These are phyloP conservation scores for Melanostoma mellinum DNA, from an alignment of 2,888 invertebrate species.

Conservation along the genomic window DNA sequence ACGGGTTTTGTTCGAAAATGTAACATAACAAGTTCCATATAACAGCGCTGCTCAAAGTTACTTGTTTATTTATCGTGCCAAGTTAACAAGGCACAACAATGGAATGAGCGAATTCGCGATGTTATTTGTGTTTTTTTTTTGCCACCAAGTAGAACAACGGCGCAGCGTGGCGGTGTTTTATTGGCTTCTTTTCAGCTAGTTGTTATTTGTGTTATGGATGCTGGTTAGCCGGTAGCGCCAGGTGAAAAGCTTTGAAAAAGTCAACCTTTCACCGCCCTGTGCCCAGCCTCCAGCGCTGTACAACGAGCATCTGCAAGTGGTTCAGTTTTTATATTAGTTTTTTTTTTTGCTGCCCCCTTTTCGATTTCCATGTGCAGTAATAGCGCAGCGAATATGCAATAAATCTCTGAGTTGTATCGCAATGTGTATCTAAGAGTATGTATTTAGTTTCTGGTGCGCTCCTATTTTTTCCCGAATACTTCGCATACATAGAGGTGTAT, in stretches of 20 bases:
- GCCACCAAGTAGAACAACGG: background rate
- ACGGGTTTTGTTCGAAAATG: background rate
- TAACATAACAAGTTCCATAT: background rate
- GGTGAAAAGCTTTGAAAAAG: conserved; percentile 64
- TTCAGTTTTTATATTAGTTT: conserved; percentile 1
- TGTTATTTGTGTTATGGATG: conserved; percentile 47
- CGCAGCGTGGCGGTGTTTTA: conserved; percentile 38
- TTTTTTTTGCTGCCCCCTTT: background rate
- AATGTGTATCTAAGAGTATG: conserved; percentile 18
- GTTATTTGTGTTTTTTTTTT: conserved; percentile 7
- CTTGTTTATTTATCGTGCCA: conserved; percentile 15
- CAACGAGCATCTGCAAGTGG: conserved; percentile 52
- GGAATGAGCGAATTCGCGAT: conserved; percentile 49
- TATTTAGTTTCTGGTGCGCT: conserved; percentile 7
- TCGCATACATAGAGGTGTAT: conserved; percentile 2
- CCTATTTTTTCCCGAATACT: background rate
- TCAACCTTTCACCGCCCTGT: conserved; percentile 55
- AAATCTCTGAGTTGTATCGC: conserved; percentile 62
- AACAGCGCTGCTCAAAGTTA: conserved; percentile 19
- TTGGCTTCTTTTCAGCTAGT: conserved; percentile 50
- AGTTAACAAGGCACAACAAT: conserved; percentile 45
- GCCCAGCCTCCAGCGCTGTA: conserved; percentile 2
- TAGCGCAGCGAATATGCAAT: conserved; percentile 43
- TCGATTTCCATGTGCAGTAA: background rate
- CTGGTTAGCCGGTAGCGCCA: conserved; percentile 48